Evolutionary conservation across 2,888 invertebrate genomes (phyloP), one percentile per base, ranked within the genome.

Genomic region (Isotomurus palustris): DNA sequence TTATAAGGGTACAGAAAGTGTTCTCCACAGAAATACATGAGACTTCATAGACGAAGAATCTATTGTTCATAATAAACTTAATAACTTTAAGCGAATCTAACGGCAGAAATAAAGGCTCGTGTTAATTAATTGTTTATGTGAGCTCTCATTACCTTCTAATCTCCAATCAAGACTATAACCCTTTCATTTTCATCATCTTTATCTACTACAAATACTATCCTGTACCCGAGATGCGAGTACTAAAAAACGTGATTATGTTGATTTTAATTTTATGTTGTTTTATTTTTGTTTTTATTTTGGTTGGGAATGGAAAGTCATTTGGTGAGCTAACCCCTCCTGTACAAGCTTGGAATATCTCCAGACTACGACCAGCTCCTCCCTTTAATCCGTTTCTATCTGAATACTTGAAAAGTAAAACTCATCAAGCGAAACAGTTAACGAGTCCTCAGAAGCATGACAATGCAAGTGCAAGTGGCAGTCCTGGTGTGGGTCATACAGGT

Each of bases 301-400:
- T 55, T 54, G 25, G 25, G 14, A 45, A 19, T 22, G 24, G 50
- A 28, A 32, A 66, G 66, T 62, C 64, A 27, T 63, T 68, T 57
- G 66, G 64, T 48, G 58, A 62, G n/a, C 61, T 69, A 29, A 54
- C 60, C 17, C 67, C 69, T 28, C 67, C 67, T 3, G 59, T 67
- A 6, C 67, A 67, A 60, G 73, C 75, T 8, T 78, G 79, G 79
- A 74, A 74, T 32, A 73, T 76, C 69, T 76, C 76, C 28, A 76
- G 78, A 67, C 71, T 79, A 36, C 72, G 78, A 24, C 78, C 78
- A 6, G 73, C 76, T 29, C 77, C 79, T 8, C 79, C 79, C 5
- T 72, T 77, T 40, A 72, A 78, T 56, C 77, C 78, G 27, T 73
- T 74, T 54, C 69, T 75, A 21, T 64, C 66, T 10, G 60, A 69